Evolutionary conservation across 2,888 invertebrate genomes (phyloP).

Genomic region (Pecten maximus): DNA sequence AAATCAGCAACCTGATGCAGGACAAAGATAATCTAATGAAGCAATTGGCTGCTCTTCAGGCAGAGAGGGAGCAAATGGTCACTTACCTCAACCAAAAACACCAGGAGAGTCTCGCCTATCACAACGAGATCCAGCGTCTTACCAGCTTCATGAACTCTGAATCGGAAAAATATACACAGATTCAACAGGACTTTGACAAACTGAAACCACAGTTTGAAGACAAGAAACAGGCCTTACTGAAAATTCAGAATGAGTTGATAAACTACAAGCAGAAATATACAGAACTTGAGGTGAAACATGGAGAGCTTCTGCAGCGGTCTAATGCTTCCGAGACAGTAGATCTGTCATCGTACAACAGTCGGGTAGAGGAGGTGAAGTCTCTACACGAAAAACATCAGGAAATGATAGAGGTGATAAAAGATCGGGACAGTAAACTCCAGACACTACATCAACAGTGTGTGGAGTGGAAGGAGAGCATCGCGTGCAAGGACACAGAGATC

Average conservation of each 20-base stretch:
- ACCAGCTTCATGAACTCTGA: slow-evolving; percentile 69
- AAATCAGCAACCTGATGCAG: slow-evolving; percentile 70
- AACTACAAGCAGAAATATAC: slow-evolving; percentile 78
- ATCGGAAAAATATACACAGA: slow-evolving; percentile 71
- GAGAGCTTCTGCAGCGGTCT: slow-evolving; percentile 73
- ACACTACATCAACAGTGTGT: slow-evolving; percentile 64
- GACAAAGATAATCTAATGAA: slow-evolving; percentile 81
- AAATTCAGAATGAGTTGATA: slow-evolving; percentile 81
- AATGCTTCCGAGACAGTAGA: slow-evolving; percentile 70
- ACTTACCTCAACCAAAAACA: slow-evolving; percentile 89
- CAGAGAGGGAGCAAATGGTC: slow-evolving; percentile 82
- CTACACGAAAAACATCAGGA: slow-evolving; percentile 65
- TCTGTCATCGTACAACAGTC: slow-evolving; percentile 63
- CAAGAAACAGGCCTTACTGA: slow-evolving; percentile 80
- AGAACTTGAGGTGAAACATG: slow-evolving; percentile 79
- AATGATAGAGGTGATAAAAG: slow-evolving; percentile 59
- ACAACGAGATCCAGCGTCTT: slow-evolving; percentile 92
- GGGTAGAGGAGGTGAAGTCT: slow-evolving; percentile 67
- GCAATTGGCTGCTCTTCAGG: slow-evolving; percentile 86
- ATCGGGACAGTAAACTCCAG: slow-evolving; percentile 66
- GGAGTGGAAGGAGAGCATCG: slow-evolving; percentile 70
- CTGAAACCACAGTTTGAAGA: slow-evolving; percentile 82
- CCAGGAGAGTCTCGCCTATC: slow-evolving; percentile 92
- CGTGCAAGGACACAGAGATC: slow-evolving; percentile 71
- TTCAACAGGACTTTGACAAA: slow-evolving; percentile 76